Conservation (phyloP, 2,797 vertebrate species). For the Sylvia borin region DNA sequence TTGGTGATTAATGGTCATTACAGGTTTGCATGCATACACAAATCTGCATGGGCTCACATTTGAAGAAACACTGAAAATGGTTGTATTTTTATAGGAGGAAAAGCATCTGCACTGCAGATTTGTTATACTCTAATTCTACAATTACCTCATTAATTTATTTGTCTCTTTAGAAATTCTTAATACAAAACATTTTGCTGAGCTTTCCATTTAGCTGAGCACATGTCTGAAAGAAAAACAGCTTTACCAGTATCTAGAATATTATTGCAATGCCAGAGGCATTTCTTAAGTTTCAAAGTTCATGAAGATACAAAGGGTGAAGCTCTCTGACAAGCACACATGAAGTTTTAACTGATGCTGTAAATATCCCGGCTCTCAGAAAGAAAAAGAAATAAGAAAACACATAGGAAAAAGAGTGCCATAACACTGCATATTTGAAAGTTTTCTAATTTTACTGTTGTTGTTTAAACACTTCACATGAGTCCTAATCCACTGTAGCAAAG, state of each 20-base stretch:
- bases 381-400: not conserved
- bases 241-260: not conserved
- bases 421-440: slow-evolving; percentile 3
- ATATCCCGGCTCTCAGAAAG: not conserved
- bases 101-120: not conserved
- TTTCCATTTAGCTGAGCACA: not conserved
- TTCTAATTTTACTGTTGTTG: not conserved
- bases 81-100: not conserved
- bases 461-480: slow-evolving; percentile 15
- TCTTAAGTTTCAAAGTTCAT: not conserved
- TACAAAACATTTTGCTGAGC: not conserved
- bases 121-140: not conserved
- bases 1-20: not conserved
- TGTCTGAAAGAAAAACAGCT: not conserved
- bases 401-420: not conserved
- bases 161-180: not conserved
- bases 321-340: not conserved
- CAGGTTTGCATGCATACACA: not conserved
- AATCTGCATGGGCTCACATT: not conserved
- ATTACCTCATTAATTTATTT: not conserved
- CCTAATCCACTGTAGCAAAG: slow-evolving; percentile 5
- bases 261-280: not conserved
- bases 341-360: not conserved
- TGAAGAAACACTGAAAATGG: not conserved
- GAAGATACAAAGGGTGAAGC: not conserved